phyloP scores from a whole-genome alignment of 2,888 invertebrate genomes.

The Phragmatobia fuliginosa region DNA sequence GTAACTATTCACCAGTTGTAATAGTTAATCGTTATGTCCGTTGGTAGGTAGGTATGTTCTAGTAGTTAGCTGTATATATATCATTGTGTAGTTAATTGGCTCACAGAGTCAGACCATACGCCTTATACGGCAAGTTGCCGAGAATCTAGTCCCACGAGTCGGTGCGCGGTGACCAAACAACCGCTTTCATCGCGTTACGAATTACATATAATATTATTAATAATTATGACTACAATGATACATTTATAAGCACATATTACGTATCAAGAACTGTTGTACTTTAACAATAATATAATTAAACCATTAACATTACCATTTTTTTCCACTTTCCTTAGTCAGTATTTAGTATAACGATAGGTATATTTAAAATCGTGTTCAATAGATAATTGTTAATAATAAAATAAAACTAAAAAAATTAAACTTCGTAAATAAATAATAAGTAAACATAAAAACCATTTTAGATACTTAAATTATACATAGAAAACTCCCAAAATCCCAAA shows the following conservation, averaged over 20 bases:
- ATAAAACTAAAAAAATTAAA: too few relatives aligned
- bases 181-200: conserved; percentile 62
- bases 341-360: too few relatives aligned
- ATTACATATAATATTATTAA: conserved; percentile 24
- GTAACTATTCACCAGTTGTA: background rate
- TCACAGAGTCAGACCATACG: conserved; percentile 65
- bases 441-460: too few relatives aligned
- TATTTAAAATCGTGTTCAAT: too few relatives aligned
- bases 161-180: conserved; percentile 45
- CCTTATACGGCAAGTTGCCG: conserved; percentile 73
- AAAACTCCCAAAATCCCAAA: too few relatives aligned
- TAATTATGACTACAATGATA: background rate
- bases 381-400: too few relatives aligned
- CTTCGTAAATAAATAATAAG: too few relatives aligned
- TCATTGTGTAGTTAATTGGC: conserved; percentile 71
- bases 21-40: conserved; percentile 20
- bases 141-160: conserved; percentile 68
- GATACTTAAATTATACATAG: too few relatives aligned
- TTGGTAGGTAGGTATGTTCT: conserved; percentile 34
- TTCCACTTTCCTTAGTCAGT: too few relatives aligned
- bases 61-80: conserved; percentile 60
- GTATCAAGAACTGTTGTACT: background rate
- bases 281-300: background rate
- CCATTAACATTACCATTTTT: too few relatives aligned
- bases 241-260: background rate